These are phyloP conservation scores for Mus pahari DNA, from an alignment of 2,113 vertebrate species.

Conservation along the genomic window DNA sequence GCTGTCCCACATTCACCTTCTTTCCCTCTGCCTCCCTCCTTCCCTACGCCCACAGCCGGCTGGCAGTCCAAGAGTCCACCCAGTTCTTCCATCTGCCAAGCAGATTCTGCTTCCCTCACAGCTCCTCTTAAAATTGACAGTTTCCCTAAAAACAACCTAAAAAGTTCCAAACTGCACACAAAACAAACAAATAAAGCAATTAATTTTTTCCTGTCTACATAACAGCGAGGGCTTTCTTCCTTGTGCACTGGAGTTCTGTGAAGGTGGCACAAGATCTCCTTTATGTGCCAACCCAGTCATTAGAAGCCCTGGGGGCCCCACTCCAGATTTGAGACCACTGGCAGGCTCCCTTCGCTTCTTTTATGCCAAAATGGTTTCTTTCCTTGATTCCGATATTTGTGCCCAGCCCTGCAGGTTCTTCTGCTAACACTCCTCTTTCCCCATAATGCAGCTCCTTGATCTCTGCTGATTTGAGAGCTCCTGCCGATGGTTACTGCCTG, in stretches of 20 bases:
- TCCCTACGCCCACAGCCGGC: neutral
- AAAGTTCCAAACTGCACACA: neutral
- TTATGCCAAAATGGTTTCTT: neutral
- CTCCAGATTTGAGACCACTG: fast-evolving
- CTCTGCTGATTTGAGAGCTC: fast-evolving
- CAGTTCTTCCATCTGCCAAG: constrained; percentile 46
- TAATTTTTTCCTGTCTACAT: fast-evolving
- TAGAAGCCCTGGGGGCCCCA: fast-evolving
- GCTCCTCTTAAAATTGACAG: constrained; percentile 46
- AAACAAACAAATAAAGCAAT: neutral
- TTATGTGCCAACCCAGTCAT: neutral
- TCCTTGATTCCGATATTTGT: neutral
- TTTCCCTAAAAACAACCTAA: constrained; percentile 54
- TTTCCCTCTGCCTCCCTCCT: neutral
- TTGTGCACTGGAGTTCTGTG: fast-evolving
- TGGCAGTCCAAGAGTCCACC: neutral
- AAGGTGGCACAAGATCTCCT: neutral
- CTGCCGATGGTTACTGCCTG: neutral
- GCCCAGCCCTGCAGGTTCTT: fast-evolving
- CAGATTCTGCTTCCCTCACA: constrained; percentile 51
- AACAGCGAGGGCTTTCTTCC: fast-evolving
- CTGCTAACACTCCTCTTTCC: neutral
- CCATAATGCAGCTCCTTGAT: fast-evolving
- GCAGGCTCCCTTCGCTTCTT: neutral
- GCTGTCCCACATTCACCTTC: neutral